phyloP scores from a whole-genome alignment of 2,797 vertebrate species.

The Pithecia hirsuta region DNA sequence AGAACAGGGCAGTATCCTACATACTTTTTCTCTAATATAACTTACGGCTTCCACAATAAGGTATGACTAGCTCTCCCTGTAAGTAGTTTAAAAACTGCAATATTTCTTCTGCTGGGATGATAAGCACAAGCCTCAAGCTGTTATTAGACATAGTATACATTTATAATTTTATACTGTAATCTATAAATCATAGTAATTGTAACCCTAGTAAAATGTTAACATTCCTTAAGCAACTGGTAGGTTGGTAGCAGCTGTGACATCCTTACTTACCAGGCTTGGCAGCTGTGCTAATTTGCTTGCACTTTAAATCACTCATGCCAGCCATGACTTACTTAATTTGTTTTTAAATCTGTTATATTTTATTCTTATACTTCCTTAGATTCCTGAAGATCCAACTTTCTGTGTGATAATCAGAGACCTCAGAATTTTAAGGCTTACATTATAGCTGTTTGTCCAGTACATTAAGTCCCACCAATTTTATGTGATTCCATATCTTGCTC shows the following conservation, averaged over 20 bases:
- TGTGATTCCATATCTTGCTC: background rate
- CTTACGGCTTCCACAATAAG: background rate
- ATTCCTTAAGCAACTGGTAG: background rate
- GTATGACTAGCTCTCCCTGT: background rate
- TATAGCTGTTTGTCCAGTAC: background rate
- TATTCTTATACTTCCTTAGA: background rate
- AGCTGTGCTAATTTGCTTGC: background rate
- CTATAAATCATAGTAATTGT: background rate
- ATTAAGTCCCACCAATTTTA: background rate
- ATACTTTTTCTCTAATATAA: background rate
- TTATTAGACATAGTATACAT: background rate
- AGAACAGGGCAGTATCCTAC: background rate
- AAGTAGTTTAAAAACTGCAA: background rate
- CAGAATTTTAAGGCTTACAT: background rate
- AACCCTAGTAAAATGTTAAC: background rate
- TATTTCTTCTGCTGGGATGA: background rate
- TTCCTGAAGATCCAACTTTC: background rate
- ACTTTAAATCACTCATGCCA: background rate
- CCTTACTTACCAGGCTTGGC: background rate
- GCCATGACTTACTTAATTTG: background rate
- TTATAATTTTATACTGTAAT: background rate
- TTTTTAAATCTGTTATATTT: background rate
- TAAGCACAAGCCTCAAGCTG: background rate
- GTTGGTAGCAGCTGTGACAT: background rate
- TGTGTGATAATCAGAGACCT: background rate